Percentiles rank a stretch among this genome's conserved stretches.
Conservation (phyloP, 2,797 vertebrate genomes). For the Carduelis carduelis region DNA sequence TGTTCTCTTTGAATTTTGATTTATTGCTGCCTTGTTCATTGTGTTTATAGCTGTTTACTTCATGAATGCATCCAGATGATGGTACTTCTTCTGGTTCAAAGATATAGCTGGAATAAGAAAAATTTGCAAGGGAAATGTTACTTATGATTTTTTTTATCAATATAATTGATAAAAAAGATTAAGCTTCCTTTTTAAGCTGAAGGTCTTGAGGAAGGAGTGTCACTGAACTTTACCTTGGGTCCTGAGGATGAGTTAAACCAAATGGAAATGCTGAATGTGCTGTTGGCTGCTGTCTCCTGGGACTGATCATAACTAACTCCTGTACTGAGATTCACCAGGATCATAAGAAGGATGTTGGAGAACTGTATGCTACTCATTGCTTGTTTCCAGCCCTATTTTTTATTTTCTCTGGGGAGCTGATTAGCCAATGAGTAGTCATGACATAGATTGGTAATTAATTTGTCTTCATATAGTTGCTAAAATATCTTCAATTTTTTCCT, state of each 20-base stretch:
- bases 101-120: conserved; percentile 82
- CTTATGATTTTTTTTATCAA: neutral
- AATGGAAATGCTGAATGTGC: neutral
- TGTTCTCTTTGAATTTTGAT: neutral
- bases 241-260: neutral
- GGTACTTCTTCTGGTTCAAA: conserved; percentile 79
- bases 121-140: neutral
- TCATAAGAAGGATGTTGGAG: neutral
- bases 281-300: neutral
- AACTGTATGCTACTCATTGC: neutral
- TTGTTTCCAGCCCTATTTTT: neutral
- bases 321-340: neutral
- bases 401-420: neutral
- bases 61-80: conserved; percentile 60
- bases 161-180: neutral
- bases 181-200: neutral
- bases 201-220: neutral
- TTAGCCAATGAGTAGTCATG: neutral
- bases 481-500: neutral
- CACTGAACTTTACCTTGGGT: neutral
- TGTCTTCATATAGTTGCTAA: neutral
- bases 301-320: neutral
- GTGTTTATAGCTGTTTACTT: conserved; percentile 63
- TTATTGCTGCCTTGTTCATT: conserved; percentile 49
- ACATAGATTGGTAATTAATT: neutral